These are phyloP conservation scores for Oopsacas minuta DNA, from an alignment of 37 sponge, comb jelly and placozoan species.

Conservation along the genomic window DNA sequence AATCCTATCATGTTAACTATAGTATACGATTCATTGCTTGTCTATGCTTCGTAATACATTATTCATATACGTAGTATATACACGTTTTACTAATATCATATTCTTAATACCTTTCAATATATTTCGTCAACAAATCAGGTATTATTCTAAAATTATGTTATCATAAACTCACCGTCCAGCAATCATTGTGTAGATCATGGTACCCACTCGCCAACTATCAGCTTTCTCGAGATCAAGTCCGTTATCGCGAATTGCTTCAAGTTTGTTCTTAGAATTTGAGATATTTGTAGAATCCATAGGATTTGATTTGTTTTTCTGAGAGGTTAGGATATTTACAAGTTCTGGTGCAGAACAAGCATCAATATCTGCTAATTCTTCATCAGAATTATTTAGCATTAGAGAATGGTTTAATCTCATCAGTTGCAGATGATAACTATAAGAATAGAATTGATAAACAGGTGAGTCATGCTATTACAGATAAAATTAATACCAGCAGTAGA, in stretches of 20 bases:
- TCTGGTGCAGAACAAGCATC: neutral
- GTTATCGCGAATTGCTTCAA: neutral
- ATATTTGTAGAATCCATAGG: neutral
- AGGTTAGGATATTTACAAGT: neutral
- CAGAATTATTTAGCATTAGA: neutral
- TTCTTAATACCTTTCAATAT: no score
- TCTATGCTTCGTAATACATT: neutral
- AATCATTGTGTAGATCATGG: neutral
- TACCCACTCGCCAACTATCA: neutral
- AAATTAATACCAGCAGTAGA: no score
- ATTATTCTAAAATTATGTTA: neutral
- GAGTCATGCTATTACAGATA: no score
- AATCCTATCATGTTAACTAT: no score
- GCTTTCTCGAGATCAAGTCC: slow-evolving; percentile 10
- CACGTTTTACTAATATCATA: no score
- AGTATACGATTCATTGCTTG: neutral
- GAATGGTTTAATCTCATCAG: neutral
- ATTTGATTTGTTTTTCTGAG: neutral
- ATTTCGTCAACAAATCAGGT: neutral
- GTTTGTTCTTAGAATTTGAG: neutral
- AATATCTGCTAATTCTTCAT: neutral
- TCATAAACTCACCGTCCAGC: neutral
- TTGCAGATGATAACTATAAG: neutral
- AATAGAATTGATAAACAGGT: neutral
- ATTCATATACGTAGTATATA: no score